Evolutionary conservation across 2,113 vertebrate species (phyloP), one percentile per base, ranked within the genome.

Genomic region (Emydocephalus ijimae): DNA sequence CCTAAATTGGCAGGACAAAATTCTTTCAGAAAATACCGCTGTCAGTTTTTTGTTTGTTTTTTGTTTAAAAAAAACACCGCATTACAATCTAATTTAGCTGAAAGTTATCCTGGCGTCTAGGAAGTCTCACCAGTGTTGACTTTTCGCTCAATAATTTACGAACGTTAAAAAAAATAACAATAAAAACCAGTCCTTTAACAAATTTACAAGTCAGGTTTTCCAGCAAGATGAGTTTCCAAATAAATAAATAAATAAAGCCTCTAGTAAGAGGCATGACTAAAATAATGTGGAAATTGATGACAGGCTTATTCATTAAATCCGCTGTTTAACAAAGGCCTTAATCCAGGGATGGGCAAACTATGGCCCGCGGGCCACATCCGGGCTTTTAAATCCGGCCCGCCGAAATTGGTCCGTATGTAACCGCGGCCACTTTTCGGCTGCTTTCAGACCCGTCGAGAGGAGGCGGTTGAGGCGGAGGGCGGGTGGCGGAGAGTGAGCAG

Each of bases 251-350:
- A 15, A 39, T 45, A 45, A 64, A 24, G 1, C 2, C 24, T 88
- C 54, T 5, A 5, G 15, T 81, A 18, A 85, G 24, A 56, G 59
- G 55, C 55, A 20, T 26, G 54, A 85, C 90, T 86, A 93, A 81
- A 90, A 90, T 39, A 85, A 89, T 24, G 43, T 86, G 92, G 39
- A 93, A 93, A 91, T 91, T 39, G 24, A 43, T 52, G 39, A 43
- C 59, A 34, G 29, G 39, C 50, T 23, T 15, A 4, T 85, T 91
- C 52, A 91, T 89, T 85, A 52, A 91, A 89, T 29, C 54, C 20
- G 87, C n/a, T 90, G 87, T 91, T 91, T 74, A 89, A 69, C 90
- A 89, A 61, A 29, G 34, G 23, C 87, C 34, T 64, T 87, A 93
- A 90, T 93, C 39, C 39, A 39, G 39, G 39, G 39, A 2, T 39